Evolutionary conservation across 2,797 vertebrate species (phyloP), one percentile per base, ranked within the genome.

Genomic region (Geotrypetes seraphini): DNA sequence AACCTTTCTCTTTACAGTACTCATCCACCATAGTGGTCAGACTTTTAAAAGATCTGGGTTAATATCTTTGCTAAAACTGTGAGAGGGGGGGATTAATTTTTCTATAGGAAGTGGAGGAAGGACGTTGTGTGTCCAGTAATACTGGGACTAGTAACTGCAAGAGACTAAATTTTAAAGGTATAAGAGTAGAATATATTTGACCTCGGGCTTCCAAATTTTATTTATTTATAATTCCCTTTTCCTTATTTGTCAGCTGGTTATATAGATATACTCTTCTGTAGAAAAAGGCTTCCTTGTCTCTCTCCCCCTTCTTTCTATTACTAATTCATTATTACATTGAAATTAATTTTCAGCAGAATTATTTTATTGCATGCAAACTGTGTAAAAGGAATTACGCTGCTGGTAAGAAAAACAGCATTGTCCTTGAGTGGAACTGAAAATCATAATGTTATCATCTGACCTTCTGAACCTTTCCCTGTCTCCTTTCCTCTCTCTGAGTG

Each of bases 291-390:
- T 52, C 39, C 43, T 8, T 19, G 12, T 55, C 18, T 55, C 39
- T 26, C 10, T 36, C 16, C 22, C 3, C n/a, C 1, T 41, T 52
- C 28, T 55, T 41, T 46, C 50, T 47, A 35, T 38, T 43, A 65
- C 61, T 51, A 53, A 60, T 62, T 43, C 22, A 37, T 59, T 55
- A 47, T 66, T 60, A 50, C 71, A 57, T 65, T 71, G 49, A 43
- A 60, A 68, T 71, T 63, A 63, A 56, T 48, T 39, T 63, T 50
- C 37, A 37, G 37, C 43, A 21, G 47, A 43, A 51, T 39, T 25
- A 49, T 61, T 54, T 47, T 43, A 50, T 64, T 74, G 41, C 17
- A 25, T 57, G 56, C 51, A 13, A 35, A 43, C 53, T 50, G 38
- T 44, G 43, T 41, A 14, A 58, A 33, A 55, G 34, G 8, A n/a